Conservation (phyloP, 2,888 invertebrate genomes). For the Eretmocerus hayati region DNA sequence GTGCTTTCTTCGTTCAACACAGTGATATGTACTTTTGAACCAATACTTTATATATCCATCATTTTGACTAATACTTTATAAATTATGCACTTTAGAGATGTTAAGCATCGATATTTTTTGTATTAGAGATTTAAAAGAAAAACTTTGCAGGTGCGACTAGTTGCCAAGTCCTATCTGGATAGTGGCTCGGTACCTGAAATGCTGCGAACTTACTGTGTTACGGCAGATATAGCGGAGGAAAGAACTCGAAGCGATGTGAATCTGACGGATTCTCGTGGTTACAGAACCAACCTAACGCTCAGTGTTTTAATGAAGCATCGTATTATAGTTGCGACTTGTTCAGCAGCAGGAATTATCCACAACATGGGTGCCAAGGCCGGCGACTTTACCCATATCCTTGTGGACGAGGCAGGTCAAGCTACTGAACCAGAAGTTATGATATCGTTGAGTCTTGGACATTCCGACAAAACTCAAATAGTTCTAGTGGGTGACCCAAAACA, state of each 20-base stretch:
- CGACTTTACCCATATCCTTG: constrained; percentile 83
- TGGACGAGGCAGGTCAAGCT: constrained; percentile 92
- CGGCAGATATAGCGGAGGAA: constrained; percentile 55
- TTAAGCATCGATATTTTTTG: no score
- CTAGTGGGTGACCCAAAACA: constrained; percentile 86
- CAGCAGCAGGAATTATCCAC: constrained; percentile 62
- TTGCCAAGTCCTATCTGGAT: constrained; percentile 59
- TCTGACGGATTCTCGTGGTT: constrained; percentile 33
- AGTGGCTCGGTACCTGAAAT: constrained; percentile 59
- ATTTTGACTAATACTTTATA: no score
- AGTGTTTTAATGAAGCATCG: constrained; percentile 67
- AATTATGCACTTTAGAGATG: no score
- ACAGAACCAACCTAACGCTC: constrained; percentile 47
- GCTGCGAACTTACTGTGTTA: constrained; percentile 66
- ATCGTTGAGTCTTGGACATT: constrained; percentile 61
- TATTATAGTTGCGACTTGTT: constrained; percentile 83
- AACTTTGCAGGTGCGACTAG: constrained; percentile 51
- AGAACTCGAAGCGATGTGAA: constrained; percentile 33
- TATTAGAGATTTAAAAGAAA: not conserved
- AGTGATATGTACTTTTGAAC: no score
- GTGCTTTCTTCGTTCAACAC: no score
- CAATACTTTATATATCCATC: no score
- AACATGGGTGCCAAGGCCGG: constrained; percentile 64
- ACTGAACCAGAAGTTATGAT: constrained; percentile 86
- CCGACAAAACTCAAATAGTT: constrained; percentile 57